Base-by-base conservation (phyloP, 2,888 invertebrate genomes). In the Kuschelorhynchus macadamiae region DNA sequence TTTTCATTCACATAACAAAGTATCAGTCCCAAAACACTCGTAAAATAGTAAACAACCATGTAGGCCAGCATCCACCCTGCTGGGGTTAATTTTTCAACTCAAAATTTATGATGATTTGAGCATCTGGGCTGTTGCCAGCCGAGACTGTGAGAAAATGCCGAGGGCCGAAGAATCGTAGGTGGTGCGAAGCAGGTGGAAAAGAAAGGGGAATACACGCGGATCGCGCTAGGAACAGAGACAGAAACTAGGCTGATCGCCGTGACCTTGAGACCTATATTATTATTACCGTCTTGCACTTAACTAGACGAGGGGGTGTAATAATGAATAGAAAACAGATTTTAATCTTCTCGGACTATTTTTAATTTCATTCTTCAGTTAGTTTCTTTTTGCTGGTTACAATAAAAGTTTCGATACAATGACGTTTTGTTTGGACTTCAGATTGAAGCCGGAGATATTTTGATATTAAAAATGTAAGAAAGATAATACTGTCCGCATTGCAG, bases 291-390 rank as follows among this genome's bases (percentile, higher is more conserved):
- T 67, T 65, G 71, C 61, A 55, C 60, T 55, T 30, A 21, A 55
- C 49, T 53, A 47, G 60, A 57, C 65, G 53, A 52, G 67, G 56
- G 66, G 50, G 75, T 71, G 44, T 55, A 68, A 71, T 73, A 75
- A 75, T 75, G 75, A 73, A 72, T 73, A 72, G 71, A 7, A 67
- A 67, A 67, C 72, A 71, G 73, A 73, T 72, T 72, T 66, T 65
- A 70, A 72, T 73, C 71, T 73, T 63, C 42, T 41, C 8, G 57
- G 44, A 66, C 68, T 69, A 69, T 71, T 63, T 63, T 67, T 57
- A 63, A 67, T 63, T 69, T 65, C 36, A 41, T 68, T 59, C 56
- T 59, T 46, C 44, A 42, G 20, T 61, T 39, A 47, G 46, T 56
- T 64, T 56, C 56, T 18, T 46, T 50, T 32, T 25, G 25, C 16